Conservation (phyloP, 1,140 invertebrate genomes). For the Phymorhynchus buccinoides region DNA sequence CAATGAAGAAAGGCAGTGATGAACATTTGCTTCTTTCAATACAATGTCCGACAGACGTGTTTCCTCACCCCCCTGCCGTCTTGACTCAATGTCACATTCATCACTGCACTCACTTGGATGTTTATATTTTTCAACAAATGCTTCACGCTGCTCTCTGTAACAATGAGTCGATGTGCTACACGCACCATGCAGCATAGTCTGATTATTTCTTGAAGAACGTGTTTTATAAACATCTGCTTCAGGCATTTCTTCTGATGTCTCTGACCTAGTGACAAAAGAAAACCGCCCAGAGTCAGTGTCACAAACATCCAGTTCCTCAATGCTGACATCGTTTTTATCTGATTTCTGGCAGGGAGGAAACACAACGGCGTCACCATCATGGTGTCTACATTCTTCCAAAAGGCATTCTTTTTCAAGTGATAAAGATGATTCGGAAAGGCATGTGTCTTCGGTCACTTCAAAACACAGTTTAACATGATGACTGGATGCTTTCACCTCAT, state of each 20-base stretch:
- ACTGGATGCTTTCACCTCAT: not conserved
- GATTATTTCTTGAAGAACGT: not conserved
- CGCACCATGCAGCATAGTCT: too few relatives aligned
- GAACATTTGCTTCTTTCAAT: too few relatives aligned
- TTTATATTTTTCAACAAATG: too few relatives aligned
- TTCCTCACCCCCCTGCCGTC: too few relatives aligned
- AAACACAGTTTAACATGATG: not conserved
- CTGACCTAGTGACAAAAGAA: not conserved
- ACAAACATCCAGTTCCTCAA: not conserved
- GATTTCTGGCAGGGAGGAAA: not conserved
- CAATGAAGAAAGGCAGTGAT: too few relatives aligned
- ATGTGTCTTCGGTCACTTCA: not conserved
- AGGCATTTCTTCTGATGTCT: not conserved
- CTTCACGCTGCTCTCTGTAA: too few relatives aligned
- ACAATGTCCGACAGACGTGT: too few relatives aligned
- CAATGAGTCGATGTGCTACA: too few relatives aligned
- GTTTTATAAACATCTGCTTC: not conserved
- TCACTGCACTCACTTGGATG: too few relatives aligned
- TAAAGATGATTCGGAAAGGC: not conserved
- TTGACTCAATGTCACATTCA: too few relatives aligned
- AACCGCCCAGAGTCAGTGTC: not conserved
- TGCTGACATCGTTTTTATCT: not conserved
- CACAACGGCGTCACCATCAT: not conserved
- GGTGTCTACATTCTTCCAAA: not conserved
- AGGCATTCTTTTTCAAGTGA: not conserved